phyloP scores from a whole-genome alignment of 2,888 invertebrate species.

The Thecocarcelia acutangulata region DNA sequence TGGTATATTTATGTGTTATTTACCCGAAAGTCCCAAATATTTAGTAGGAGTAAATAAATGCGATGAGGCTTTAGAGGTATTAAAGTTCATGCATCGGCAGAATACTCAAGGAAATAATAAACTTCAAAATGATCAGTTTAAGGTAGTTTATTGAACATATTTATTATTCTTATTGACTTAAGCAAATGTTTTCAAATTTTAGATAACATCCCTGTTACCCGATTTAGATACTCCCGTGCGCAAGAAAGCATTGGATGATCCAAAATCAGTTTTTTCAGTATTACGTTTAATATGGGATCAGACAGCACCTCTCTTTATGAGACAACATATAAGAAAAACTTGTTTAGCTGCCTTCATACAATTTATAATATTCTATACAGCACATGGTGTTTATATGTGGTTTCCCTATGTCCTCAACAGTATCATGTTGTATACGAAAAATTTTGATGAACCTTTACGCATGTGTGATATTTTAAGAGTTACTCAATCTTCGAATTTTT shows the following conservation, averaged over 20 bases:
- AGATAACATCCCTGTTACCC: slow-evolving; percentile 65
- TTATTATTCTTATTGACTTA: neutral
- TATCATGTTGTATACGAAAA: slow-evolving; percentile 73
- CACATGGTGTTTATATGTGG: slow-evolving; percentile 78
- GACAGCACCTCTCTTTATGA: slow-evolving; percentile 77
- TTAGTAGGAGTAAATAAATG: slow-evolving; percentile 73
- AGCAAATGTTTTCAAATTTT: neutral
- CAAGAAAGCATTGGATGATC: slow-evolving; percentile 1
- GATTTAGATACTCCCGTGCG: slow-evolving; percentile 63
- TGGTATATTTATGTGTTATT: slow-evolving; percentile 71
- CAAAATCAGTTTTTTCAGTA: slow-evolving; percentile 35
- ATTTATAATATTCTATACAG: slow-evolving; percentile 77
- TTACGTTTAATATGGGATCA: slow-evolving; percentile 76
- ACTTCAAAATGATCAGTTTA: slow-evolving; percentile 36
- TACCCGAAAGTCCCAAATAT: slow-evolving; percentile 80
- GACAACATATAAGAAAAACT: slow-evolving; percentile 74
- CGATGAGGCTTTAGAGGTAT: slow-evolving; percentile 73
- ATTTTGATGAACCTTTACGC: slow-evolving; percentile 70
- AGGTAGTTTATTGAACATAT: slow-evolving; percentile 12
- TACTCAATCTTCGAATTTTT: slow-evolving; percentile 68
- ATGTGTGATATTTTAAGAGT: slow-evolving; percentile 75
- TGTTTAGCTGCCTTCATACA: slow-evolving; percentile 75
- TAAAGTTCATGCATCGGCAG: slow-evolving; percentile 72
- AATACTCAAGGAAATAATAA: slow-evolving; percentile 72
- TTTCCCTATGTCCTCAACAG: slow-evolving; percentile 78